Conservation (phyloP, 2,113 vertebrate species). For the Azemiops feae region DNA sequence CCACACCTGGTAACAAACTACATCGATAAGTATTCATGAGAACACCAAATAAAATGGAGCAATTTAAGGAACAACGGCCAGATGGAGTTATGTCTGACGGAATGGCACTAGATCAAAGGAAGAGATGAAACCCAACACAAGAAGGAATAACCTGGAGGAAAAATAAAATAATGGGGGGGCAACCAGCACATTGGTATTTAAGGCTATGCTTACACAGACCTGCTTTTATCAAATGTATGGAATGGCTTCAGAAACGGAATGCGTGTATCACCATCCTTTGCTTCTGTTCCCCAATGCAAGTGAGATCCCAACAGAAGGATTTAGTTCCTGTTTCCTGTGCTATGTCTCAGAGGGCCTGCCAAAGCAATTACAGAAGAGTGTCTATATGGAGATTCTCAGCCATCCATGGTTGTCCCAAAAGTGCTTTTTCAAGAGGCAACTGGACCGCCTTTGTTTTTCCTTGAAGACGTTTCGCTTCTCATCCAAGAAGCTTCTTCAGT, state of each 20-base stretch:
- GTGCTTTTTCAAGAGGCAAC: background rate
- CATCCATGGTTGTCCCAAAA: background rate
- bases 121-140: conserved; percentile 11
- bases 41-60: conserved; percentile 24
- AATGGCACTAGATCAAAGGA: conserved; percentile 17
- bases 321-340: background rate
- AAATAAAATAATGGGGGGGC: background rate
- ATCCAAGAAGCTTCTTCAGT: too few species aligned
- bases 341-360: background rate
- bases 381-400: background rate
- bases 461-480: too few species aligned
- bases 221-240: conserved; percentile 6
- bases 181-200: conserved; percentile 8
- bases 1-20: conserved; percentile 27
- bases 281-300: background rate
- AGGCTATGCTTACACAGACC: background rate
- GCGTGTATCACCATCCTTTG: background rate
- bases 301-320: background rate
- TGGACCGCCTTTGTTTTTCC: too few species aligned
- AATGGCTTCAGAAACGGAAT: background rate
- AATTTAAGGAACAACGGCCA: conserved; percentile 13
- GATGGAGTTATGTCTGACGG: conserved; percentile 8
- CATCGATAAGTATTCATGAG: conserved; percentile 27
- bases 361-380: background rate
- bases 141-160: background rate